Percentiles rank a stretch among this genome's conserved stretches.
These are phyloP conservation scores for Thamnaconus septentrionalis DNA, from an alignment of 2,113 vertebrate genomes.

Conservation along the genomic window DNA sequence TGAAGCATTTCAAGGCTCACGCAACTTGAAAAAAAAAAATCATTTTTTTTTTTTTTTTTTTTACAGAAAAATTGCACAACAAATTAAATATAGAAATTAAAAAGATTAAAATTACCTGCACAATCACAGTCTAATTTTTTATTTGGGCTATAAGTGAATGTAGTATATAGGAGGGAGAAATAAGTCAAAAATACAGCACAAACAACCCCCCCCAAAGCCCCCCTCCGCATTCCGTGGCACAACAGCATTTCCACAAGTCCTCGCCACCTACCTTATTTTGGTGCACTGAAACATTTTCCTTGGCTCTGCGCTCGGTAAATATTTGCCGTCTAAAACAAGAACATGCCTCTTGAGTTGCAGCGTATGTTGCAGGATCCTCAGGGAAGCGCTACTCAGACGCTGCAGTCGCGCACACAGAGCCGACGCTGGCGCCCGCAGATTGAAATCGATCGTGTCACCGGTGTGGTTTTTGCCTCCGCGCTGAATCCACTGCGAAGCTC, in stretches of 20 bases:
- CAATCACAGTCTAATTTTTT: neutral
- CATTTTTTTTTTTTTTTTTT: no score
- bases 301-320: conserved; percentile 70
- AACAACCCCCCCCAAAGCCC: conserved; percentile 1
- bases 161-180: conserved; percentile 19
- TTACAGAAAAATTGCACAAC: neutral
- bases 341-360: conserved; percentile 56
- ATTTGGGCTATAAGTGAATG: neutral
- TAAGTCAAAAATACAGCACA: conserved; percentile 31
- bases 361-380: conserved; percentile 67
- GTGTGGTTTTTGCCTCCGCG: conserved; percentile 26
- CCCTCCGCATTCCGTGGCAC: conserved; percentile 23
- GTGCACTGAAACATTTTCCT: conserved; percentile 65
- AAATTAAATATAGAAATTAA: neutral
- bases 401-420: conserved; percentile 17
- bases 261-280: conserved; percentile 57
- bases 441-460: conserved; percentile 25
- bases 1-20: no score
- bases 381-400: conserved; percentile 33
- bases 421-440: conserved; percentile 20
- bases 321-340: conserved; percentile 76
- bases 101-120: neutral
- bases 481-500: conserved; percentile 2
- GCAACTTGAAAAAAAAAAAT: no score
- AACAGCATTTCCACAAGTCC: conserved; percentile 57